These are phyloP conservation scores for Perithous albicinctus DNA, from an alignment of 2,888 invertebrate species.

Conservation along the genomic window DNA sequence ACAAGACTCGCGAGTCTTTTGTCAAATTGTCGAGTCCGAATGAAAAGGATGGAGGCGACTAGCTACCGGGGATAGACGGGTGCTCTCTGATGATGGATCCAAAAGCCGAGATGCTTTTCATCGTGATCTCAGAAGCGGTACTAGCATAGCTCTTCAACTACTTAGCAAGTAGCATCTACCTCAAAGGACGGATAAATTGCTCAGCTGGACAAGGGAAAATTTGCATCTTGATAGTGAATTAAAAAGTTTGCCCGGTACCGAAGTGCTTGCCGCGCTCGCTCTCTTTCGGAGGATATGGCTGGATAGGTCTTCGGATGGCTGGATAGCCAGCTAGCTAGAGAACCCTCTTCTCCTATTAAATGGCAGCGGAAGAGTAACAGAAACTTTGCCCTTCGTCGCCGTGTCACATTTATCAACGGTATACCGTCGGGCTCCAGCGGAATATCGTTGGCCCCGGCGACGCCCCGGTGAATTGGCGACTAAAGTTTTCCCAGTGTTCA, in stretches of 20 bases:
- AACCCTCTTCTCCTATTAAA: constrained; percentile 62
- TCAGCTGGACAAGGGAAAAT: constrained; percentile 76
- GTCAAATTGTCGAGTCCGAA: constrained; percentile 12
- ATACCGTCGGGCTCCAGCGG: constrained; percentile 41
- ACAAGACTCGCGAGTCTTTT: neutral
- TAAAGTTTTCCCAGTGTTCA: constrained; percentile 58
- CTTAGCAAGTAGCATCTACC: constrained; percentile 76
- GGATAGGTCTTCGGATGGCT: constrained; percentile 37
- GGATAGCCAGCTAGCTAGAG: constrained; percentile 49
- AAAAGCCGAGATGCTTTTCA: constrained; percentile 53
- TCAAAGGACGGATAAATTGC: constrained; percentile 78
- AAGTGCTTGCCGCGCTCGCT: constrained; percentile 39
- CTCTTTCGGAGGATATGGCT: constrained; percentile 41
- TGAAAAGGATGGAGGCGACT: constrained; percentile 8
- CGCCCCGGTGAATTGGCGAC: constrained; percentile 57
- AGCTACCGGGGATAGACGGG: neutral
- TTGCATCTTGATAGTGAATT: constrained; percentile 82
- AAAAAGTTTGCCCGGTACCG: constrained; percentile 76
- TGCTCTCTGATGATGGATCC: neutral
- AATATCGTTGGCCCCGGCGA: constrained; percentile 67
- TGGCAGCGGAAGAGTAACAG: constrained; percentile 69
- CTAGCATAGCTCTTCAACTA: constrained; percentile 64
- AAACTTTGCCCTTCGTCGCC: constrained; percentile 71
- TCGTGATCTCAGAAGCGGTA: constrained; percentile 46
- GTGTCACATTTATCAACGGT: constrained; percentile 75